phyloP scores from a whole-genome alignment of 2,797 vertebrate genomes.

The Mallotus villosus region DNA sequence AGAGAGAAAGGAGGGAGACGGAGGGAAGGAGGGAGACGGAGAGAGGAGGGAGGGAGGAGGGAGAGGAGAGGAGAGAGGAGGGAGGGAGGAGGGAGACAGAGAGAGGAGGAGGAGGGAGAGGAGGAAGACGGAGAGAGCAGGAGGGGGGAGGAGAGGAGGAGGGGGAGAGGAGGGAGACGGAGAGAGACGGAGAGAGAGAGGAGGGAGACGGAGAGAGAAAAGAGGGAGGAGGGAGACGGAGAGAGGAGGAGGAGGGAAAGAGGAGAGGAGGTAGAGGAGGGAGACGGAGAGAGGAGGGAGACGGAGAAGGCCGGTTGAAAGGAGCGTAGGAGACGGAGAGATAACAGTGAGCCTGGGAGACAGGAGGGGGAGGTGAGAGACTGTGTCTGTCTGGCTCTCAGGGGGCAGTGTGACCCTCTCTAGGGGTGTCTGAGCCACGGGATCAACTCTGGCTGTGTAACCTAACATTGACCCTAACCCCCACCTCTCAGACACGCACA shows the following conservation, averaged over 20 bases:
- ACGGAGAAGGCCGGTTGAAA: not conserved
- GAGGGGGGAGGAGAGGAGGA: too few relatives aligned
- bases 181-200: not conserved
- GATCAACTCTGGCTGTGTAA: constrained; percentile 6
- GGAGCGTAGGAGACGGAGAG: not conserved
- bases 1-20: constrained; percentile 1
- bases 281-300: not conserved
- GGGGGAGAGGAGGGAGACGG: not conserved
- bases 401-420: too few relatives aligned
- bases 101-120: not conserved
- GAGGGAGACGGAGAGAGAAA: constrained; percentile 5
- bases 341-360: not conserved
- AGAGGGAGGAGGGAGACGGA: not conserved
- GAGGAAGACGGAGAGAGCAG: not conserved
- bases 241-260: too few relatives aligned
- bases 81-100: not conserved
- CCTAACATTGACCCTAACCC: not conserved
- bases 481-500: not conserved
- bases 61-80: not conserved
- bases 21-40: not conserved
- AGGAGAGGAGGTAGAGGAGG: too few relatives aligned
- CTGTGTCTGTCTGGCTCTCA: not conserved
- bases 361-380: constrained; percentile 3
- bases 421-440: not conserved
- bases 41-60: not conserved